phyloP scores from a whole-genome alignment of 1,140 invertebrate genomes.

The Acyrthosiphon pisum region DNA sequence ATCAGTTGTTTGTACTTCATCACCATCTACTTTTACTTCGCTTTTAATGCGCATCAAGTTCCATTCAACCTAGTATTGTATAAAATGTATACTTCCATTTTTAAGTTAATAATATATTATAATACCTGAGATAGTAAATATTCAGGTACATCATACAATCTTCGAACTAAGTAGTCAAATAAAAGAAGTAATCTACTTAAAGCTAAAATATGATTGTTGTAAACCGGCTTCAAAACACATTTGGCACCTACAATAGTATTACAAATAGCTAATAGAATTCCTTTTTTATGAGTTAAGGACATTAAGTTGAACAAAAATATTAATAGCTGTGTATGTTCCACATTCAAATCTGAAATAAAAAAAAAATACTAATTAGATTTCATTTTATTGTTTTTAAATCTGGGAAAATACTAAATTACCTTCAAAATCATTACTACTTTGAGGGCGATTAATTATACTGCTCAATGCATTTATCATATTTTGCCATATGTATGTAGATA shows the following conservation, averaged over 20 bases:
- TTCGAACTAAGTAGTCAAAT: conserved; percentile 95
- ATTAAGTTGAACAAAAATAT: conserved; percentile 93
- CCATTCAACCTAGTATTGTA: conserved; percentile 75
- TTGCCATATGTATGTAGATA: conserved; percentile 89
- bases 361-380: neutral
- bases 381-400: neutral
- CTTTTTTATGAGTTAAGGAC: conserved; percentile 95
- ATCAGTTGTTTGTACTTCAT: conserved; percentile 65
- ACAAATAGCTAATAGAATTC: conserved; percentile 82
- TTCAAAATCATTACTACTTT: conserved; percentile 63
- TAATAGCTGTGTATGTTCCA: conserved; percentile 92
- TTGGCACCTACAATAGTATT: conserved; percentile 69
- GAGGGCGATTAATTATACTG: conserved; percentile 72
- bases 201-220: conserved; percentile 50
- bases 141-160: conserved; percentile 88
- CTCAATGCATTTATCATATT: conserved; percentile 85
- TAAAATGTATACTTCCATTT: neutral
- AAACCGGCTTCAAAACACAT: neutral
- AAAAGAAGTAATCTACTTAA: conserved; percentile 76
- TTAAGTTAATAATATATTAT: conserved; percentile 26
- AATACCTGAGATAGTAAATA: conserved; percentile 77
- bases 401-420: neutral
- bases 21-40: conserved; percentile 65
- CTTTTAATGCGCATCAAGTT: conserved; percentile 75
- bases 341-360: conserved; percentile 81